Evolutionary conservation across 1,140 invertebrate genomes (phyloP).

Genomic region (Drosophila ercepeae): DNA sequence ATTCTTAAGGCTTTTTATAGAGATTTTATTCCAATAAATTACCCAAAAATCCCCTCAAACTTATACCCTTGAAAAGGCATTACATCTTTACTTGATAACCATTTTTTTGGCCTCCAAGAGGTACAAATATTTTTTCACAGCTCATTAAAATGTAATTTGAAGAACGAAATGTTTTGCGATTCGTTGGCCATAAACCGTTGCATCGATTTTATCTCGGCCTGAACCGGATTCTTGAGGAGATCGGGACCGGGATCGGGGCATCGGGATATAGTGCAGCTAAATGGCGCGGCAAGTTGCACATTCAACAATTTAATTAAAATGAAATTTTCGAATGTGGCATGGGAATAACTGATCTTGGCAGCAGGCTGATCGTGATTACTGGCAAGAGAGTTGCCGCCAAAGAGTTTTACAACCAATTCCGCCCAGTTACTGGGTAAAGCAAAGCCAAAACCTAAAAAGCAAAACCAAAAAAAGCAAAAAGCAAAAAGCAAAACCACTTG

Average conservation of each 20-base stretch:
- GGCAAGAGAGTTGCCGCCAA: slow-evolving; percentile 51
- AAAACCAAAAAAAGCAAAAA: not conserved
- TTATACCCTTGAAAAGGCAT: too few species aligned
- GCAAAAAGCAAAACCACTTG: not conserved
- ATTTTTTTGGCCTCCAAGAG: slow-evolving; percentile 13
- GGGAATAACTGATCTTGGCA: slow-evolving; percentile 53
- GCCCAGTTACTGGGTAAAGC: too few species aligned
- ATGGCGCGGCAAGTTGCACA: slow-evolving; percentile 59
- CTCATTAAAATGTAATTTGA: slow-evolving; percentile 82
- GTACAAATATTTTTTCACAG: slow-evolving; percentile 78
- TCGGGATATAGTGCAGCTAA: slow-evolving; percentile 30
- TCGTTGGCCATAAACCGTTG: slow-evolving; percentile 68
- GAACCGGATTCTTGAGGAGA: slow-evolving; percentile 11
- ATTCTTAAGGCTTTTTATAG: slow-evolving; percentile 1
- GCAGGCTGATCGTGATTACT: slow-evolving; percentile 61
- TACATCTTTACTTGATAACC: not conserved
- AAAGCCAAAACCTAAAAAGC: too few species aligned
- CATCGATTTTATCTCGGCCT: slow-evolving; percentile 59
- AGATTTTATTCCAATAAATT: too few species aligned
- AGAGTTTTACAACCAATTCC: slow-evolving; percentile 37
- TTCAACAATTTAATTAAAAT: slow-evolving; percentile 82
- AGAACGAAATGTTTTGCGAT: slow-evolving; percentile 64
- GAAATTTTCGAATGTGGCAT: slow-evolving; percentile 68
- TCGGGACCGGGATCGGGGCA: slow-evolving; percentile 7
- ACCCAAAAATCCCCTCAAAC: not conserved